phyloP scores from a whole-genome alignment of 53 echinoderm and acorn worm species.

The Zoroaster sp. region DNA sequence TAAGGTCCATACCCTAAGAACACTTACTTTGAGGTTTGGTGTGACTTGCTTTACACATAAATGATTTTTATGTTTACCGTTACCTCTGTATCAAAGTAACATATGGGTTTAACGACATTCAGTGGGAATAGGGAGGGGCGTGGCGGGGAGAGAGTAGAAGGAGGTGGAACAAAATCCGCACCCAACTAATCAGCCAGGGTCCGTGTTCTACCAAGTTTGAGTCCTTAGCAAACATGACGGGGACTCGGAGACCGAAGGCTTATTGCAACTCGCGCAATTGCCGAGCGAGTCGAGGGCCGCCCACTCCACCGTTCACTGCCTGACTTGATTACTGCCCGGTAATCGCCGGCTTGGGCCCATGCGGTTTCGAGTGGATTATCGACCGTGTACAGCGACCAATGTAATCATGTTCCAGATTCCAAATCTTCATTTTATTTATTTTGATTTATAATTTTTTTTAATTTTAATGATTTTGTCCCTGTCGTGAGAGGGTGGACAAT shows the following conservation, averaged over 20 bases:
- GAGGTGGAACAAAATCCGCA: neutral
- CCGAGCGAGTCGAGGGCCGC: conserved; percentile 38
- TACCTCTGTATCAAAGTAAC: no score
- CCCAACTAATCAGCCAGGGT: conserved; percentile 7
- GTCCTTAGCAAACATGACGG: conserved; percentile 40
- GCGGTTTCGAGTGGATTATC: conserved; percentile 28
- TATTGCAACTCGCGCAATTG: conserved; percentile 48
- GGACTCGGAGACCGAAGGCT: neutral
- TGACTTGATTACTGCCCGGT: conserved; percentile 34
- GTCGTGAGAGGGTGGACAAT: neutral
- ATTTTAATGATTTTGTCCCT: neutral
- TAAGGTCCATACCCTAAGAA: no score
- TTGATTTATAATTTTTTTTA: neutral
- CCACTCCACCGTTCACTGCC: conserved; percentile 21
- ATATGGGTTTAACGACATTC: no score
- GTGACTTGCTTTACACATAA: no score
- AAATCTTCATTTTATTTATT: conserved; percentile 5
- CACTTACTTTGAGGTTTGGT: no score
- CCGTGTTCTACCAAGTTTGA: conserved; percentile 17
- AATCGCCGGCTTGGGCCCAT: conserved; percentile 41
- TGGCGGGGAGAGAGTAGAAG: neutral
- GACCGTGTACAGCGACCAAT: conserved; percentile 9
- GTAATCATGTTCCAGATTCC: conserved; percentile 38
- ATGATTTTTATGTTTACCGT: no score
- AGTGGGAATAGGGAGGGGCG: neutral